Evolutionary conservation across 1,140 invertebrate species (phyloP).

Genomic region (Neodiprion pinetum): DNA sequence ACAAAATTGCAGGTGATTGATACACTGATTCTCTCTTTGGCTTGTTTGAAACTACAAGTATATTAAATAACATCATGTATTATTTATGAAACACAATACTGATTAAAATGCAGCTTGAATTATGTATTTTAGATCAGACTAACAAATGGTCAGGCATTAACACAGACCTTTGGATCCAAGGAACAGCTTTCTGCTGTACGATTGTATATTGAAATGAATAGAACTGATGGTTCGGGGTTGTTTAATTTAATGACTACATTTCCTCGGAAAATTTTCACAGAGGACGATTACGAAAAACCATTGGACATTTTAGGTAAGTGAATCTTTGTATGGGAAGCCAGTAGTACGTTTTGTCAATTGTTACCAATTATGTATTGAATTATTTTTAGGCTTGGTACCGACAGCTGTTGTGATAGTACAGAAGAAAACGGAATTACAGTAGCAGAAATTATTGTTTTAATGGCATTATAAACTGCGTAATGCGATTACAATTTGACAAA

Average conservation of each 20-base stretch:
- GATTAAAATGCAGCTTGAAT: conserved; percentile 18
- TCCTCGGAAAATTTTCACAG: conserved; percentile 84
- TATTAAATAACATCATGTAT: background rate
- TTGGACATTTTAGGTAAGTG: conserved; percentile 78
- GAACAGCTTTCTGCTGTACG: conserved; percentile 90
- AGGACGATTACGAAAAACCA: conserved; percentile 88
- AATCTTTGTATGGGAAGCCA: conserved; percentile 8
- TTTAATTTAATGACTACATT: conserved; percentile 87
- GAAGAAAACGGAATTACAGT: conserved; percentile 51
- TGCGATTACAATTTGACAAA: conserved; percentile 33
- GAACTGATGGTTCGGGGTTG: conserved; percentile 67
- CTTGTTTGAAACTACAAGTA: background rate
- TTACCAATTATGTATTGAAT: conserved; percentile 13
- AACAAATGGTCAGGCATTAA: conserved; percentile 73
- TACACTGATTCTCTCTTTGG: background rate
- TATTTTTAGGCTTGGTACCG: conserved; percentile 75
- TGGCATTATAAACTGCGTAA: conserved; percentile 28
- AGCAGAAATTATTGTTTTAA: conserved; percentile 12
- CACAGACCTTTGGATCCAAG: conserved; percentile 82
- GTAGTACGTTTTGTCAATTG: conserved; percentile 19
- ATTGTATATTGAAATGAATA: conserved; percentile 81
- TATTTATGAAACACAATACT: conserved; percentile 6
- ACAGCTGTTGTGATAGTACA: conserved; percentile 81
- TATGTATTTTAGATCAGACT: conserved; percentile 62
- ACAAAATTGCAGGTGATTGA: conserved; percentile 71